Percentiles rank a stretch among this genome's conserved stretches.
Conservation (phyloP, 2,113 vertebrate genomes). For the Chaenocephalus aceratus region DNA sequence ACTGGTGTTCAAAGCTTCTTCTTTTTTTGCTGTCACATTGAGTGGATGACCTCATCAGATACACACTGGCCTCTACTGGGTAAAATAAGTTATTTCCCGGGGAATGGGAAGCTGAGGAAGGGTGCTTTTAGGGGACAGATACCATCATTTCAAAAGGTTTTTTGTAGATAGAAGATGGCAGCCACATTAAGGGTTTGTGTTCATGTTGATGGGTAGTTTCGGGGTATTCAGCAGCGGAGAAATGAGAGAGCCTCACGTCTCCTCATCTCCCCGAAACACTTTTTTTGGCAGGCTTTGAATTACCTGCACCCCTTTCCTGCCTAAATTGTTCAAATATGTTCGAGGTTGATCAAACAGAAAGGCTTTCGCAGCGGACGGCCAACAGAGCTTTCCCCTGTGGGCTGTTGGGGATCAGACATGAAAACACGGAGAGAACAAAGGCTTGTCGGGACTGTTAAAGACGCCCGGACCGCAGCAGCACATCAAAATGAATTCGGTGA, state of each 20-base stretch:
- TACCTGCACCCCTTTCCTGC: slow-evolving; percentile 63
- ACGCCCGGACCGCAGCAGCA: slow-evolving; percentile 47
- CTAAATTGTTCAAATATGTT: slow-evolving; percentile 72
- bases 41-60: slow-evolving; percentile 60
- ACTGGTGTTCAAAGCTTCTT: slow-evolving; percentile 10
- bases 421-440: slow-evolving; percentile 76
- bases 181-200: slow-evolving; percentile 30
- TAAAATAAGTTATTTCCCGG: slow-evolving; percentile 41
- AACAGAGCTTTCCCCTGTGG: slow-evolving; percentile 62
- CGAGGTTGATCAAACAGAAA: slow-evolving; percentile 72
- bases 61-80: slow-evolving; percentile 76
- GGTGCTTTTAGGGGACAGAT: slow-evolving; percentile 13
- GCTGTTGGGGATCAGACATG: slow-evolving; percentile 69
- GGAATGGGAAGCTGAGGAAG: slow-evolving; percentile 15
- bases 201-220: slow-evolving; percentile 44
- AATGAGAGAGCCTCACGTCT: slow-evolving; percentile 30
- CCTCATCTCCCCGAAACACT: slow-evolving; percentile 51
- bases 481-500: slow-evolving; percentile 64
- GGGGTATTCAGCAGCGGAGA: not conserved
- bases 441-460: slow-evolving; percentile 67
- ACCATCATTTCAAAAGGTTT: slow-evolving; percentile 23
- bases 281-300: slow-evolving; percentile 61
- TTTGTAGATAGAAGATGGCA: slow-evolving; percentile 55
- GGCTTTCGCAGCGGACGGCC: slow-evolving; percentile 32
- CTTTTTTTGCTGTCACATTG: slow-evolving; percentile 28